Conservation (phyloP, 1,140 invertebrate species). For the Drosophila mayri region DNA sequence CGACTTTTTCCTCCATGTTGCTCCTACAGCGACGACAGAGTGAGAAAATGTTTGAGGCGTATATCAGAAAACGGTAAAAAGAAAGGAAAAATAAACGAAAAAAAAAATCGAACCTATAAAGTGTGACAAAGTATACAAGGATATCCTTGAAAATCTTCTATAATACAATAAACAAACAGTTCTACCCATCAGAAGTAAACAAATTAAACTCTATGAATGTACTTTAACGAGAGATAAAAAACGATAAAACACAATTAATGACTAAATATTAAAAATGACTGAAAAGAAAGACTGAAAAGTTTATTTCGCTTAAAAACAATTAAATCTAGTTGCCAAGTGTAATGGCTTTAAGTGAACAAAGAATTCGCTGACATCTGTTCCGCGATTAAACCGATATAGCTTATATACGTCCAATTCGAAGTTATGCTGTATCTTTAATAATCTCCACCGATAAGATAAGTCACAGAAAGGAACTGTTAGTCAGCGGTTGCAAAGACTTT, state of each 20-base stretch:
- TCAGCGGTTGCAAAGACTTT: slow-evolving; percentile 20
- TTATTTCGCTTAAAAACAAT: neutral
- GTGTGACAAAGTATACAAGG: slow-evolving; percentile 2
- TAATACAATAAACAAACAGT: neutral
- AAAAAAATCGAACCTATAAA: slow-evolving; percentile 9
- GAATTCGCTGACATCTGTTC: slow-evolving; percentile 19
- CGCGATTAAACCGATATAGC: slow-evolving; percentile 42
- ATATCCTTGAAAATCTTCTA: slow-evolving; percentile 1
- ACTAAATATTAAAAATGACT: too few species aligned
- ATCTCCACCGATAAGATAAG: slow-evolving; percentile 41
- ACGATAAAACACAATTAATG: too few species aligned
- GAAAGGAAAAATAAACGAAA: neutral
- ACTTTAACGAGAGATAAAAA: too few species aligned
- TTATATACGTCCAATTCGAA: slow-evolving; percentile 31
- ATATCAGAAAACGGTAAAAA: slow-evolving; percentile 78
- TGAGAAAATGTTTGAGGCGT: slow-evolving; percentile 78
- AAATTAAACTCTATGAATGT: neutral
- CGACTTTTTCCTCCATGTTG: slow-evolving; percentile 52
- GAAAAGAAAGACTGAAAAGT: too few species aligned
- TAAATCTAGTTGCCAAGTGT: neutral
- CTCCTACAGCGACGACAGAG: slow-evolving; percentile 64
- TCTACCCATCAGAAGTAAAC: neutral
- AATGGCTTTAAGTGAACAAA: neutral
- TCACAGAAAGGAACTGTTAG: neutral
- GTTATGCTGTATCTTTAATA: slow-evolving; percentile 45